These are phyloP conservation scores for Hofmannophila pseudospretella DNA, from an alignment of 2,888 invertebrate genomes.

Conservation along the genomic window DNA sequence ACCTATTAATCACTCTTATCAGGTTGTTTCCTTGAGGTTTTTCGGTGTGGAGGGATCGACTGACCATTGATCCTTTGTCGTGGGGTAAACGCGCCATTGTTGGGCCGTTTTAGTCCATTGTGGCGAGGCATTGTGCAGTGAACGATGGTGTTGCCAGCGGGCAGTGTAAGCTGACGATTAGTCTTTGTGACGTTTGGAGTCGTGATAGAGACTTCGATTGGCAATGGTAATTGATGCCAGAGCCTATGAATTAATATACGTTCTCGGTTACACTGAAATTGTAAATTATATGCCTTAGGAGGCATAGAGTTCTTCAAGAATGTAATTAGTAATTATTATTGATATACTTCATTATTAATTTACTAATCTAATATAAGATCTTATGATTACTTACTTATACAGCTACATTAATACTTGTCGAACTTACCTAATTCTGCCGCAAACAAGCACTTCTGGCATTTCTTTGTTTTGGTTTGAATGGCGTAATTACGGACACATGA, in stretches of 20 bases:
- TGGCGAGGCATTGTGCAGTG: conserved; percentile 53
- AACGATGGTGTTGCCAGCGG: conserved; percentile 59
- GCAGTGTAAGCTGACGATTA: conserved; percentile 57
- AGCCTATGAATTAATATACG: not conserved
- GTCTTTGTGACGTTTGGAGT: conserved; percentile 38
- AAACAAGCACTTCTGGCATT: too few species aligned
- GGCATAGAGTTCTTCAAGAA: too few species aligned
- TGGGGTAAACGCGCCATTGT: conserved; percentile 55
- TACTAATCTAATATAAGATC: too few species aligned
- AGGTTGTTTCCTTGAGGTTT: conserved; percentile 62
- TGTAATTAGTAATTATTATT: too few species aligned
- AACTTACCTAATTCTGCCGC: too few species aligned
- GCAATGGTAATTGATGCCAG: not conserved
- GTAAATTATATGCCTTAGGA: too few species aligned
- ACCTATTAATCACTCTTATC: conserved; percentile 77
- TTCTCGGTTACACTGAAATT: too few species aligned
- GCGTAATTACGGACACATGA: too few species aligned
- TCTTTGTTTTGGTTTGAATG: too few species aligned
- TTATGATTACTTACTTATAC: too few species aligned
- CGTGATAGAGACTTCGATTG: conserved; percentile 10
- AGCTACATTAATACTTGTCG: too few species aligned
- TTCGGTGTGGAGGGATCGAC: conserved; percentile 53
- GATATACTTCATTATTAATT: too few species aligned
- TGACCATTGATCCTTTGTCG: conserved; percentile 56
- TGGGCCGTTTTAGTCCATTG: conserved; percentile 39